Evolutionary conservation across 2,797 vertebrate species (phyloP).

Genomic region (Luscinia megarhynchos): DNA sequence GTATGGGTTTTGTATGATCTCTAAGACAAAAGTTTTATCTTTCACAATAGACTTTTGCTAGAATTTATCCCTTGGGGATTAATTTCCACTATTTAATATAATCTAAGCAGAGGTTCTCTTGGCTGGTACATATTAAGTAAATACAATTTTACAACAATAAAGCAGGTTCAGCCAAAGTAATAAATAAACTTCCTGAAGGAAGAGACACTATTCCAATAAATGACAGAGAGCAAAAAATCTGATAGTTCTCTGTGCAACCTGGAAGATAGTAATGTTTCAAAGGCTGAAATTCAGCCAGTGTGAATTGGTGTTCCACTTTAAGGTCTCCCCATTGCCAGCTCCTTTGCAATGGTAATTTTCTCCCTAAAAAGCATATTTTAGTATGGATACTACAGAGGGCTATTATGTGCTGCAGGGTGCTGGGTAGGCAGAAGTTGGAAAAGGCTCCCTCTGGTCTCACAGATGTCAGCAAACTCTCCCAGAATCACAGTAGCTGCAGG

Average conservation of each 20-base stretch:
- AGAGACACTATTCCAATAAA: not conserved
- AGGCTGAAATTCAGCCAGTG: not conserved
- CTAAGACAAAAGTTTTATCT: not conserved
- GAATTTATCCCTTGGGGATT: not conserved
- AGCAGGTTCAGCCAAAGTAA: not conserved
- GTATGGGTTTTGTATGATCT: not conserved
- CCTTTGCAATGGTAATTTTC: conserved; percentile 14
- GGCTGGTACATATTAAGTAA: not conserved
- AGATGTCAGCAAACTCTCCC: conserved; percentile 21
- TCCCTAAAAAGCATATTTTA: not conserved
- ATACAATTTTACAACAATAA: conserved; percentile 30
- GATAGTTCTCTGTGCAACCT: not conserved
- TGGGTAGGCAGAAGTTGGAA: conserved; percentile 3
- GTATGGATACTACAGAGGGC: not conserved
- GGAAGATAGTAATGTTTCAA: not conserved
- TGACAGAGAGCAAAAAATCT: not conserved
- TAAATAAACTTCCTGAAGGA: not conserved
- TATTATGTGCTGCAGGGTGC: not conserved
- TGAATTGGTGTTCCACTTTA: not conserved
- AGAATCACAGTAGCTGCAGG: conserved; percentile 40
- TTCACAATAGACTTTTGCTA: not conserved
- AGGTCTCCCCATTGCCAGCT: not conserved
- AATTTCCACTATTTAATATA: not conserved
- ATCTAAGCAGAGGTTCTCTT: not conserved
- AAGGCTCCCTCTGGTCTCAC: conserved; percentile 17